Conservation (phyloP, 2,888 invertebrate genomes). For the Cantharis flavilabris region DNA sequence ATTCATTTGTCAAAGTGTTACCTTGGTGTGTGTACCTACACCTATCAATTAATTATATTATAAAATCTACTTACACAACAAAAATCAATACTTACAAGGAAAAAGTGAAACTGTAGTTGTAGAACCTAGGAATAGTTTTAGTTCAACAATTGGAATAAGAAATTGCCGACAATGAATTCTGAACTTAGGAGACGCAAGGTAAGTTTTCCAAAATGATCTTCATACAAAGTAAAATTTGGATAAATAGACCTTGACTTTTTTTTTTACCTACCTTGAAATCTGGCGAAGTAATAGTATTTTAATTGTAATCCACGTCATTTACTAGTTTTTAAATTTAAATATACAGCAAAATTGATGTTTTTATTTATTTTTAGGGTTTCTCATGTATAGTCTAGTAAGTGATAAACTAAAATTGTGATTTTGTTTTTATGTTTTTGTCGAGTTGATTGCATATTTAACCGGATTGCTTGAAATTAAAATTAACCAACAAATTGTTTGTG, state of each 20-base stretch:
- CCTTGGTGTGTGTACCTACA: neutral
- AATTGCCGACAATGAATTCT: slow-evolving; percentile 17
- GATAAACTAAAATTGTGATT: neutral
- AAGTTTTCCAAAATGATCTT: slow-evolving; percentile 6
- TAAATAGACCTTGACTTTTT: neutral
- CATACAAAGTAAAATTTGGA: neutral
- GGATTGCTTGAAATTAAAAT: neutral
- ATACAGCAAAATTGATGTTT: neutral
- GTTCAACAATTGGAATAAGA: neutral
- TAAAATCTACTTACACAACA: neutral
- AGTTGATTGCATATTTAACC: neutral
- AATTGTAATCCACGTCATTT: neutral
- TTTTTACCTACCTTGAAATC: neutral
- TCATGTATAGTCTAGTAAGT: slow-evolving; percentile 36
- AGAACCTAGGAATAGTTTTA: neutral
- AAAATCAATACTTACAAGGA: neutral
- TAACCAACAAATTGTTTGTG: neutral
- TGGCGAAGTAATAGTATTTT: neutral
- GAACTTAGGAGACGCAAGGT: slow-evolving; percentile 35
- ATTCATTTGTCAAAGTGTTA: neutral
- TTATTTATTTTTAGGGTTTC: slow-evolving; percentile 29
- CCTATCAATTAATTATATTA: neutral
- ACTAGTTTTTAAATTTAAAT: neutral
- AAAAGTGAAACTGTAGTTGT: neutral
- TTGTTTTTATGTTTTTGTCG: neutral